Evolutionary conservation across 2,113 vertebrate species (phyloP).

Genomic region (Aptenodytes patagonicus): DNA sequence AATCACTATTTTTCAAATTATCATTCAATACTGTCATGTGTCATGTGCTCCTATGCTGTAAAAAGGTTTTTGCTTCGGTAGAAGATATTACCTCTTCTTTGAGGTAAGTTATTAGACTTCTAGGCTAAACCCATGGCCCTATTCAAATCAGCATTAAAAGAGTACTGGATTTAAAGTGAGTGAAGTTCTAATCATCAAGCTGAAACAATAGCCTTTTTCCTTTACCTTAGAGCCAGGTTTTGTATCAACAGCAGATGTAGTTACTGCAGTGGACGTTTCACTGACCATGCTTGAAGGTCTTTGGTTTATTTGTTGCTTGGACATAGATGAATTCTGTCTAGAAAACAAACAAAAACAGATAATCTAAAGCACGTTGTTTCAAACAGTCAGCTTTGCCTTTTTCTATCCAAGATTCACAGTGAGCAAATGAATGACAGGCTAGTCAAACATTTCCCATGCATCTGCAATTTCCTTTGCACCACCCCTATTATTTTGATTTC

Average conservation of each 20-base stretch:
- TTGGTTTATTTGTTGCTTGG: constrained; percentile 84
- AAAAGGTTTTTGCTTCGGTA: background rate
- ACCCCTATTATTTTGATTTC: background rate
- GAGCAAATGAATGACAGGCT: background rate
- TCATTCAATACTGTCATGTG: background rate
- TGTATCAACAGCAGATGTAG: constrained; percentile 79
- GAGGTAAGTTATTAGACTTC: background rate
- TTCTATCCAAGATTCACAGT: background rate
- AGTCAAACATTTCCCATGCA: background rate
- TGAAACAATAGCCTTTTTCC: background rate
- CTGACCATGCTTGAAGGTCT: constrained; percentile 94
- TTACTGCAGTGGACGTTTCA: constrained; percentile 84
- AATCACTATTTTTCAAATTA: background rate
- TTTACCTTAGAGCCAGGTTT: constrained; percentile 84
- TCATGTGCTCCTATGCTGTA: background rate
- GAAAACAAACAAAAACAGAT: constrained; percentile 19
- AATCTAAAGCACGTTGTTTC: background rate
- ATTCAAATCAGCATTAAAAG: background rate
- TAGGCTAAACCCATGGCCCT: background rate
- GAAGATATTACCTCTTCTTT: background rate
- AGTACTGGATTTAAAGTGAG: background rate
- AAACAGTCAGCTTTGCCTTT: background rate
- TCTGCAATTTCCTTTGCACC: background rate
- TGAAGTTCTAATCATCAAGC: background rate
- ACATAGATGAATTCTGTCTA: constrained; percentile 88